Base-by-base conservation (phyloP, 2,797 vertebrate species). In the Arremon brunneinucha region DNA sequence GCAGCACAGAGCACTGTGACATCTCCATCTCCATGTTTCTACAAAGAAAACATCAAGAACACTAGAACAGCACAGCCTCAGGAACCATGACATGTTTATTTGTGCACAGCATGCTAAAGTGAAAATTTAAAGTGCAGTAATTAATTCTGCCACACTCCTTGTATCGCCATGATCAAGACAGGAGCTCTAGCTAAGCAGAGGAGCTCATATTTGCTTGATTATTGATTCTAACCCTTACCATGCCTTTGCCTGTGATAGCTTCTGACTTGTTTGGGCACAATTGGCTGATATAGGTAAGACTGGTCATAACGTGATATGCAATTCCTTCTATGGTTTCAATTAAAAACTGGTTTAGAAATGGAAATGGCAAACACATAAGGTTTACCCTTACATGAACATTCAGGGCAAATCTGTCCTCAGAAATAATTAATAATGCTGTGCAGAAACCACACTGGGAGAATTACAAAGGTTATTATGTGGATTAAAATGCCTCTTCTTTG, bases 401-500 rank as follows among this genome's bases (percentile, higher is more conserved):
- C 30, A 78, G 50, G 46, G 35, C 1, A 2, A 88, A 86, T 69
- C 16, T 59, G 9, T 76, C n/a, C 24, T 47, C 3, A 0, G 52
- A 88, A 91, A 88, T 84, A 95, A 80, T 91, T 91, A 91, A 76
- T 55, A 86, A 79, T 72, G 28, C 11, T 0, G 1, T 72, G 37
- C 43, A 88, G 77, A 94, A 95, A 47, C 59, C 77, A 76, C 77
- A 41, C 2, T 90, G 70, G 67, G 80, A 91, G 55, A 84, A 46
- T 88, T 94, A 83, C 88, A 94, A 79, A 90, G 44, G 44, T 60
- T 67, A 82, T 84, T 95, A 57, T 72, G 85, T 57, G 77, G 63
- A 90, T 95, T 93, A 95, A 95, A 94, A 93, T 53, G 41, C 62
- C 47, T 94, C 76, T 71, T 71, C 77, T 83, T 95, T 93, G 57